A percentile compares a stretch with the other conserved stretches of the same genome.
phyloP scores from a whole-genome alignment of 35 echinoderm and acorn worm genomes.

The Strongylocentrotus purpuratus region DNA sequence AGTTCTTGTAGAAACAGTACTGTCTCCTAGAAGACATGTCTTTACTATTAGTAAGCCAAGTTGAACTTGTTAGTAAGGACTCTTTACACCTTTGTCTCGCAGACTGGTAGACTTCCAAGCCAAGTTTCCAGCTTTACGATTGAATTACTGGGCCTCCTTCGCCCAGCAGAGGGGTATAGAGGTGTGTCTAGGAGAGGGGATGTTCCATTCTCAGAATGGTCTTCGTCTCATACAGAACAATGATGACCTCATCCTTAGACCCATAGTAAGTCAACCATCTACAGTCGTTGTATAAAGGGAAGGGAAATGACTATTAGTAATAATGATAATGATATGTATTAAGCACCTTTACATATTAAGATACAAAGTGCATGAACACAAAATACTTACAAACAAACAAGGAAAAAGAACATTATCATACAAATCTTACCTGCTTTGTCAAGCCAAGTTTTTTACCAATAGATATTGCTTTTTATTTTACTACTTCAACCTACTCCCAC shows the following conservation, averaged over 20 bases:
- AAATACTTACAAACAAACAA: no score
- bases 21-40: neutral
- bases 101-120: conserved; percentile 88
- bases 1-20: neutral
- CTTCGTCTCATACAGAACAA: conserved; percentile 51
- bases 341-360: no score
- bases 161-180: conserved; percentile 85
- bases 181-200: conserved; percentile 76
- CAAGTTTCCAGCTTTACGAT: conserved; percentile 69
- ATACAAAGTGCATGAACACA: no score
- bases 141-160: conserved; percentile 95
- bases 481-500: no score
- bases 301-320: no score
- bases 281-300: neutral
- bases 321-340: no score
- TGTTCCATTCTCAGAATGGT: conserved; percentile 67
- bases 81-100: neutral
- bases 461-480: no score
- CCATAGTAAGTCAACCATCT: conserved; percentile 59
- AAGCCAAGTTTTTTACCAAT: no score
- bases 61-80: neutral
- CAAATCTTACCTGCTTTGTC: no score
- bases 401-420: no score
- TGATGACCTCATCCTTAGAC: conserved; percentile 83
- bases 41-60: neutral